phyloP scores from a whole-genome alignment of 2,113 vertebrate genomes.

The Polyodon spathula region DNA sequence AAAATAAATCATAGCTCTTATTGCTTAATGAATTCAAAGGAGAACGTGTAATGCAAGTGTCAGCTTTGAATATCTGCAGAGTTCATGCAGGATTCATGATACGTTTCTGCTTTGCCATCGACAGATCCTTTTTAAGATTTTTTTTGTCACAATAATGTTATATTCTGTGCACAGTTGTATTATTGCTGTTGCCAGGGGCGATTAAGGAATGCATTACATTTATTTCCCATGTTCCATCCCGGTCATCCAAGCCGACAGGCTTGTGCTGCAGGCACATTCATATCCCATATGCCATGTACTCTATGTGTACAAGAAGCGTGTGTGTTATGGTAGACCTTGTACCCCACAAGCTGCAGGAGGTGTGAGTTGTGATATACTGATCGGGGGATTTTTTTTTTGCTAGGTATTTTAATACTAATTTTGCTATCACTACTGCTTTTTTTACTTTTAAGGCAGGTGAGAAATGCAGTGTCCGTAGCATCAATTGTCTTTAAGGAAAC shows the following conservation, averaged over 20 bases:
- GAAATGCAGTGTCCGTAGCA: no score
- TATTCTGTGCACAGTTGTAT: not conserved
- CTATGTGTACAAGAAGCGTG: not conserved
- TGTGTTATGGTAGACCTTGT: not conserved
- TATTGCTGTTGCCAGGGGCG: not conserved
- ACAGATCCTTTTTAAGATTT: not conserved
- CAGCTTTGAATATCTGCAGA: not conserved
- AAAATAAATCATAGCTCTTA: no score
- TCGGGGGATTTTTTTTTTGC: not conserved
- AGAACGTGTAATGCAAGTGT: not conserved
- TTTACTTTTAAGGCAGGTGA: no score
- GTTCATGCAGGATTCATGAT: not conserved
- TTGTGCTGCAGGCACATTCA: slow-evolving; percentile 3
- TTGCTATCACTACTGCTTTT: no score
- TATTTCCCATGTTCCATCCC: not conserved
- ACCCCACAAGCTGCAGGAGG: not conserved
- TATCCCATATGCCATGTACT: slow-evolving; percentile 6
- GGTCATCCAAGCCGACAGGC: slow-evolving; percentile 3
- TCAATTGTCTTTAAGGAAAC: no score
- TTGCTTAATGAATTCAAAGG: not conserved
- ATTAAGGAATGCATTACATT: not conserved
- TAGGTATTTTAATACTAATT: not conserved
- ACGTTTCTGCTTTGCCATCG: not conserved
- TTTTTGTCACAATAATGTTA: not conserved
- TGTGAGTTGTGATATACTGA: not conserved